Conservation (phyloP, 1,140 invertebrate species). For the Ladona fulva region DNA sequence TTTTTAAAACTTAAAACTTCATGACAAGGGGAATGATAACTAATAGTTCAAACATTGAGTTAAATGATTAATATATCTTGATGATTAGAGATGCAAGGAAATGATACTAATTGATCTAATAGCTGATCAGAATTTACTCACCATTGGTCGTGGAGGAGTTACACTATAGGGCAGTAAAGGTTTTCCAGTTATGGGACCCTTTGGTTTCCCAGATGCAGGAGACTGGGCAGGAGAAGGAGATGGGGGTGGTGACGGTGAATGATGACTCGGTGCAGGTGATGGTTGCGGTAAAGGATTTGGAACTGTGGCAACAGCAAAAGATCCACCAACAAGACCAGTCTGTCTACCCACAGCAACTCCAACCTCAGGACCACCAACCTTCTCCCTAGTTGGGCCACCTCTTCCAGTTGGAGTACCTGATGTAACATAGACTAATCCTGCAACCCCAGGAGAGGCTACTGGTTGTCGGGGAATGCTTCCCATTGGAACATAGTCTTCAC, state of each 20-base stretch:
- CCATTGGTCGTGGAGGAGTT: conserved; percentile 66
- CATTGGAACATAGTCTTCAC: conserved; percentile 11
- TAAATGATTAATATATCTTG: too few species aligned
- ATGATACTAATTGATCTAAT: too few species aligned
- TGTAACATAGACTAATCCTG: background rate
- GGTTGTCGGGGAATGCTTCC: background rate
- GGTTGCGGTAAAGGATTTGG: background rate
- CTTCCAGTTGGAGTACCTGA: conserved; percentile 21
- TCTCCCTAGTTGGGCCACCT: conserved; percentile 18
- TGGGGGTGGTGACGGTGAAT: conserved; percentile 31
- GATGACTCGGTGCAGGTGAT: background rate
- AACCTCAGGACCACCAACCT: background rate
- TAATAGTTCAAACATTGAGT: too few species aligned
- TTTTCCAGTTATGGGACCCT: conserved; percentile 47
- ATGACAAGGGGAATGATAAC: too few species aligned
- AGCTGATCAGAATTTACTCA: too few species aligned
- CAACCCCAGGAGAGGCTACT: background rate
- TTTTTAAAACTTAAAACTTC: too few species aligned
- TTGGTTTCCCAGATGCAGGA: conserved; percentile 30
- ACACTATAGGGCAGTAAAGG: conserved; percentile 78
- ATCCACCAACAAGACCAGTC: background rate
- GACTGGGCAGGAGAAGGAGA: conserved; percentile 29
- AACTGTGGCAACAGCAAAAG: background rate
- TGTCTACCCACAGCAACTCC: background rate
- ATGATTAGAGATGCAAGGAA: too few species aligned